Base-by-base conservation (phyloP, 2,113 vertebrate genomes). In the Bagarius yarrelli region DNA sequence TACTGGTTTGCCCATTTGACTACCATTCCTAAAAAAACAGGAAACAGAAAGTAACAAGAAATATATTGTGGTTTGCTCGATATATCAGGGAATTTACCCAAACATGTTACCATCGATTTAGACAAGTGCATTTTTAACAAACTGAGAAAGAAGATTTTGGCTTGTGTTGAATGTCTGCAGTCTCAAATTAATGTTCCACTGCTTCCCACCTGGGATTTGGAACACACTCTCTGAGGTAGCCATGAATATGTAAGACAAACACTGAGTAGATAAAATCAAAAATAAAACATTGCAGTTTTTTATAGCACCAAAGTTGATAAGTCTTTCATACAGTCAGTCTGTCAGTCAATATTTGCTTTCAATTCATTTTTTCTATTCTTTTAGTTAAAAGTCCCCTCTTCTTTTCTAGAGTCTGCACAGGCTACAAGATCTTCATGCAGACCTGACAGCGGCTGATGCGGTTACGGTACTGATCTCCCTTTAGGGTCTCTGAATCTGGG, bases 391-490 rank as follows among this genome's bases (percentile, higher is more conserved):
- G 73, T 83, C 71, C 66, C 16, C 34, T 36, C 19, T 81, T 19
- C 64, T 70, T 74, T 81, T 27, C 5, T 53, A 13, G 34, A 13
- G 75, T 23, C 0, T 47, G 1, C 9, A 52, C 5, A 18, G 52
- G 50, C 91, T 97, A 99, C 91, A 98, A 85, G 85, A 95, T 87
- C 93, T 98, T 98, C 94, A 96, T 96, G 93, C 98, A 99, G 82
- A 99, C 98, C 86, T 99, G 97, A 90, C 98, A 99, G 81, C 96
- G 95, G 89, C 96, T 96, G 89, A 98, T 94, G n/a, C 88, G 90
- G 1, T 88, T 92, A 53, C 94, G 94, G 23, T 96, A 95, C 90
- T 95, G 93, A 32, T 94, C 95, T 0, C 93, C 95, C 88, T 99
- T 98, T 85, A 98, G 90, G 0, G 94, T 97, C 83, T 98, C 95